Percentiles rank a stretch among this genome's conserved stretches.
Conservation (phyloP, 2,888 invertebrate genomes). For the Campaea margaritaria region DNA sequence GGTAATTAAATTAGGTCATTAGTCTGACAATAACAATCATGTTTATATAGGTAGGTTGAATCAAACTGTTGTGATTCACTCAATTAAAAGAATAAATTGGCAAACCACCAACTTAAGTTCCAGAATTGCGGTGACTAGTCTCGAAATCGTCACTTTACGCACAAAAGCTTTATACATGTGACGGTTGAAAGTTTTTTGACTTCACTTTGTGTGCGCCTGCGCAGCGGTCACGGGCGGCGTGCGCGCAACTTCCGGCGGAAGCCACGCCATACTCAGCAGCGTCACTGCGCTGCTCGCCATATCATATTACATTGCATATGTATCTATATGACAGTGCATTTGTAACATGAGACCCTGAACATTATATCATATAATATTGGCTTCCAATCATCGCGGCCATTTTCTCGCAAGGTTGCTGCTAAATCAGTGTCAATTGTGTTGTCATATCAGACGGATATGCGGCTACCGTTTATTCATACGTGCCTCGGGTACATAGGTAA, state of each 20-base stretch:
- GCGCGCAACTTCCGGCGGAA: conserved; percentile 81
- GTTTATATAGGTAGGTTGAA: conserved; percentile 11
- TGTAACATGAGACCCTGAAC: conserved; percentile 54
- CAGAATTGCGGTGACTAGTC: conserved; percentile 29
- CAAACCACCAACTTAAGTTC: conserved; percentile 27
- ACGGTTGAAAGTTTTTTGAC: conserved; percentile 31
- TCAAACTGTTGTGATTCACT: conserved; percentile 30
- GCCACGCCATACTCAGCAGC: conserved; percentile 66
- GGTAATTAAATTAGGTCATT: conserved; percentile 24
- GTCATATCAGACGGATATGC: conserved; percentile 54
- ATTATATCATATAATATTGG: conserved; percentile 45
- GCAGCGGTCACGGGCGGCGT: conserved; percentile 78
- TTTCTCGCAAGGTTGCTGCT: conserved; percentile 63
- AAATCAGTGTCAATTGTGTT: conserved; percentile 69
- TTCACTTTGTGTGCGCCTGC: conserved; percentile 40
- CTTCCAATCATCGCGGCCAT: conserved; percentile 58
- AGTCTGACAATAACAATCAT: conserved; percentile 15
- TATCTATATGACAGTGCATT: conserved; percentile 49
- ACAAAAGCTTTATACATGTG: conserved; percentile 21
- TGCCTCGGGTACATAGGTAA: conserved; percentile 56
- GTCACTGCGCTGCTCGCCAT: conserved; percentile 48
- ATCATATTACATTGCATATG: conserved; percentile 49
- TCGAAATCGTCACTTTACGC: conserved; percentile 14
- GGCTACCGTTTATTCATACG: conserved; percentile 47
- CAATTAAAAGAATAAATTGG: conserved; percentile 28